Evolutionary conservation across 2,113 vertebrate species (phyloP).

Genomic region (Shinisaurus crocodilurus): DNA sequence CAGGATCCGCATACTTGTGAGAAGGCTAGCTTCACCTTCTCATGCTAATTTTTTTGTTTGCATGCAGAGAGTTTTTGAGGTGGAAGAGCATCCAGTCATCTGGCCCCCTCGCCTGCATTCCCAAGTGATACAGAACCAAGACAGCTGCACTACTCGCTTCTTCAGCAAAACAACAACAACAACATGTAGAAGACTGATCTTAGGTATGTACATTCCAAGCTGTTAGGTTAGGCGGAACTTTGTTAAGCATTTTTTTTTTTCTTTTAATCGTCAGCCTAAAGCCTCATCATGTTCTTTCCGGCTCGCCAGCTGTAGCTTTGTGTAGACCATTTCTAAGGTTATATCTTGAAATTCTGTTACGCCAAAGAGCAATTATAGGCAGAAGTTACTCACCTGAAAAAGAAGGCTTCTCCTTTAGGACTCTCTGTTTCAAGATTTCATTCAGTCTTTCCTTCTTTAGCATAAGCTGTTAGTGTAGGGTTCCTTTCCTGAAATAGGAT

Average conservation of each 20-base stretch:
- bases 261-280: neutral
- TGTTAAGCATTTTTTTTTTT: too few species aligned
- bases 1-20: too few species aligned
- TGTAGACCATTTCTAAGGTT: neutral
- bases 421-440: neutral
- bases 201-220: neutral
- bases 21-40: neutral
- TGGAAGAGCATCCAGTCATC: neutral
- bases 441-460: conserved; percentile 21
- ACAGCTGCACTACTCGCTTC: neutral
- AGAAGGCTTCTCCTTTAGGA: neutral
- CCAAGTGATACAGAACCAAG: neutral
- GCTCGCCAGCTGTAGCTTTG: neutral
- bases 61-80: neutral
- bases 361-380: neutral
- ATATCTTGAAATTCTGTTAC: neutral
- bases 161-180: too few species aligned
- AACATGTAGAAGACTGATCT: neutral
- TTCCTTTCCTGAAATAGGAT: conserved; percentile 47
- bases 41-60: neutral
- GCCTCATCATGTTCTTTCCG: neutral
- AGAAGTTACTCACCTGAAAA: neutral
- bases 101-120: neutral
- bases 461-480: neutral
- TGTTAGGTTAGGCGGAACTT: neutral